Conservation (phyloP, 2,888 invertebrate genomes). For the Orthosia gothica region DNA sequence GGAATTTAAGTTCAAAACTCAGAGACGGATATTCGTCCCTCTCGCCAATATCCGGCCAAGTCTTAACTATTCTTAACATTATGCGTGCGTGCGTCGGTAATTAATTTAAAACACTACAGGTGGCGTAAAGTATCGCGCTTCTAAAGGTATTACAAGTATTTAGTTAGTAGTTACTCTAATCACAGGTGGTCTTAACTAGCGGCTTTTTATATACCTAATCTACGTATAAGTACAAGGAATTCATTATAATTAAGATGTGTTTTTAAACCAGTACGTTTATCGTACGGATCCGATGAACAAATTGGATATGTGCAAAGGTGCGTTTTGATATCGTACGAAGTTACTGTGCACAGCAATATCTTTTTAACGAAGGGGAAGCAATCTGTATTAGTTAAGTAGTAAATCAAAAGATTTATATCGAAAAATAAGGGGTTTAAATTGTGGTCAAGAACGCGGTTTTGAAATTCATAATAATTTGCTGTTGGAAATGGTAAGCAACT, state of each 20-base stretch:
- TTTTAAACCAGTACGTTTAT: conserved; percentile 27
- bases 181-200: conserved; percentile 57
- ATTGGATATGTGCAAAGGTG: conserved; percentile 32
- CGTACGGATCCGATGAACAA: conserved; percentile 17
- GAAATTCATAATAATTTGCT: too few relatives aligned
- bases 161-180: conserved; percentile 48
- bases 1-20: neutral
- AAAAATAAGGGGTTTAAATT: too few relatives aligned
- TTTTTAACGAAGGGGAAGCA: neutral
- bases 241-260: conserved; percentile 45
- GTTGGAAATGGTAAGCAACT: too few relatives aligned
- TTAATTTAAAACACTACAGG: conserved; percentile 51
- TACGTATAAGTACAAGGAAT: conserved; percentile 20
- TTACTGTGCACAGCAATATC: neutral
- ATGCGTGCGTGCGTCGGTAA: conserved; percentile 21
- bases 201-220: conserved; percentile 46
- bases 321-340: neutral
- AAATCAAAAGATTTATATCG: too few relatives aligned
- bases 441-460: too few relatives aligned
- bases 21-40: conserved; percentile 22
- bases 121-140: conserved; percentile 43
- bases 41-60: conserved; percentile 12
- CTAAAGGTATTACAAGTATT: conserved; percentile 52
- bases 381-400: neutral
- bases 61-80: conserved; percentile 30